Evolutionary conservation across 2,797 vertebrate species (phyloP).

Genomic region (Chelon auratus): DNA sequence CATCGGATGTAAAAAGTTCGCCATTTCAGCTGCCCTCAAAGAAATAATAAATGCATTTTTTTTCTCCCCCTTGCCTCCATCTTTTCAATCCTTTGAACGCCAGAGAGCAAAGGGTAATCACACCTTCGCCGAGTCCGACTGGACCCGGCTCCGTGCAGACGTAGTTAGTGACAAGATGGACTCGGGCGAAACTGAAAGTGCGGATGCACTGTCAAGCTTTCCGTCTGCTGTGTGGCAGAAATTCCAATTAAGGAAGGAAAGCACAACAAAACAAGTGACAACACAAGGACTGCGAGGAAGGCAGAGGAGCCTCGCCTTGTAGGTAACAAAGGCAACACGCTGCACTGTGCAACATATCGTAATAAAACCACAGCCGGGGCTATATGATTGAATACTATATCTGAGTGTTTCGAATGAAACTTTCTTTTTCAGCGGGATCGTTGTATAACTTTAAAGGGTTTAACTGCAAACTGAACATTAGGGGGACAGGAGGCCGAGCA

Average conservation of each 20-base stretch:
- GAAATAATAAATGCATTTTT: not conserved
- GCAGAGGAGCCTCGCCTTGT: conserved; percentile 17
- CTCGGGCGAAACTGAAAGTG: conserved; percentile 46
- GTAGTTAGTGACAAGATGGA: conserved; percentile 57
- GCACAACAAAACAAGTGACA: conserved; percentile 59
- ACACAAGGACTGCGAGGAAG: conserved; percentile 31
- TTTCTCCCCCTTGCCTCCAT: not conserved
- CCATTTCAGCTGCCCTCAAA: conserved; percentile 12
- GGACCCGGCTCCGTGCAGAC: conserved; percentile 33
- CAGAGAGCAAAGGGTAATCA: conserved; percentile 38
- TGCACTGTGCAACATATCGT: conserved; percentile 8
- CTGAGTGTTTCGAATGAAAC: not conserved
- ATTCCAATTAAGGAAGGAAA: conserved; percentile 68
- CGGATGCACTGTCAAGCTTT: conserved; percentile 54
- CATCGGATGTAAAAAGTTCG: not conserved
- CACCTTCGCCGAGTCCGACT: conserved; percentile 41
- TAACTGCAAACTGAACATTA: not conserved
- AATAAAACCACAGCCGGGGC: not conserved
- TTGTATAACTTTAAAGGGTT: no score
- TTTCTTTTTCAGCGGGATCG: no score
- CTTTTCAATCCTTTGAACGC: conserved; percentile 26
- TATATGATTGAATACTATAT: not conserved
- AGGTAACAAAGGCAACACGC: conserved; percentile 45
- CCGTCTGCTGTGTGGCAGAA: conserved; percentile 60
- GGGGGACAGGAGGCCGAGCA: not conserved